Base-by-base conservation (phyloP, 2,888 invertebrate genomes). In the Acheta domesticus region DNA sequence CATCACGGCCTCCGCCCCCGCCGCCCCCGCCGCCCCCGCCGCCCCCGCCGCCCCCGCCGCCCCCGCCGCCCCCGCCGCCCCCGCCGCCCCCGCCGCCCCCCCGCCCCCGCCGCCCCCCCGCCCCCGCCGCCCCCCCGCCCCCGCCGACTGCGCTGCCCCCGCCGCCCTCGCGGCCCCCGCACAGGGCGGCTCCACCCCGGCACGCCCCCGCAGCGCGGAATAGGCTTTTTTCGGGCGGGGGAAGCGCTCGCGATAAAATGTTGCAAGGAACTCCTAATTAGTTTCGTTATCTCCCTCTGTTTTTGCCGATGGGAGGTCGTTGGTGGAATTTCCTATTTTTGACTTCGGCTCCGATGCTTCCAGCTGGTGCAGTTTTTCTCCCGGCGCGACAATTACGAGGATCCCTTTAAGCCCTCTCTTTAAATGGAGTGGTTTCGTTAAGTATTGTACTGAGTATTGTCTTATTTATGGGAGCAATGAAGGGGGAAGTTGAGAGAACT, bases 261-360 rank as follows among this genome's bases (percentile, higher is more conserved):
- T 62, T 19, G 62, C 62, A n/a, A 62, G 62, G n/a, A 62, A 62
- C 62, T 62, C 62, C 62, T 62, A 62, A 62, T 62, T 62, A 62
- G 62, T 62, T 62, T 62, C 62, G 62, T 62, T 62, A 62, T 62
- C 62, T 62, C 62, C 16, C 62, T n/a, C 16, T 62, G 62, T 62
- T 62, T 62, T 62, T 62, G 62, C 16, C 62, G 36, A 62, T 62
- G 62, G 62, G n/a, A 62, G 62, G 62, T 62, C 62, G n/a, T 62
- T 19, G 62, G 16, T n/a, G 62, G 16, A 19, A 62, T 62, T 62
- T n/a, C 62, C 62, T 62, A 62, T 19, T 62, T 62, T 62, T 62
- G 62, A 62, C 62, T n/a, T 62, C 62, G 14, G 62, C 62, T n/a
- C 62, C 16, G 12, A 14, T n/a, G 62, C 62, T 62, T 62, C 62